Evolutionary conservation across 2,797 vertebrate species (phyloP), one percentile per base, ranked within the genome.

Genomic region (Ciconia nigra): DNA sequence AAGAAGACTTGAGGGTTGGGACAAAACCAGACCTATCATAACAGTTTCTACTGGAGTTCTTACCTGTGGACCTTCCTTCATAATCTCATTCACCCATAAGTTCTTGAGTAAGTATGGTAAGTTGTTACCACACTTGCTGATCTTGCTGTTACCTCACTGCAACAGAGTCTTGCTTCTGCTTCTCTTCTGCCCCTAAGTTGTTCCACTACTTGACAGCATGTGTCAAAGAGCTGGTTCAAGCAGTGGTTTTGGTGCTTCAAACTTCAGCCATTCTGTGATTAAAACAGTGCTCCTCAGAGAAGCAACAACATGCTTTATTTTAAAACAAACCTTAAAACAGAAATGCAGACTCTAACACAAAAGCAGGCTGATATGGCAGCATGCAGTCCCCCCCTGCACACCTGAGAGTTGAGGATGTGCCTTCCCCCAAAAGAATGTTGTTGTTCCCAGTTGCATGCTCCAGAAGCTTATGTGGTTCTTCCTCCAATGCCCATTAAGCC

Each of bases 371-470:
- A 0, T 66, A 17, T 6, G 17, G 41, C 61, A 71, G n/a, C 25
- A 14, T 9, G 8, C 19, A 28, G n/a, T 26, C 4, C 3, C 8
- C 1, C 3, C 11, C 33, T 5, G 8, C 21, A 31, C 11, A 21
- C 20, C 18, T 59, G 25, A 47, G 15, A 37, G 26, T n/a, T 74
- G 41, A 72, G 70, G 10, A 46, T 52, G 16, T 62, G 10, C 29
- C 13, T 59, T 80, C 9, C 2, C 42, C 8, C 11, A 4, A 31
- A 31, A 37, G 6, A 58, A 63, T 5, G 5, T 67, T 62, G 14
- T 28, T 69, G 14, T 77, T 86, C 13, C 10, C 6, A 33, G 22
- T 33, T 83, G 12, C 3, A 3, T 31, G 39, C 11, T 37, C 55
- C 35, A 73, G 41, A 19, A 69, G 5, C 49, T 86, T 1, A 25